Evolutionary conservation across 1,140 invertebrate genomes (phyloP).

Genomic region (Dufourea novaeangliae): DNA sequence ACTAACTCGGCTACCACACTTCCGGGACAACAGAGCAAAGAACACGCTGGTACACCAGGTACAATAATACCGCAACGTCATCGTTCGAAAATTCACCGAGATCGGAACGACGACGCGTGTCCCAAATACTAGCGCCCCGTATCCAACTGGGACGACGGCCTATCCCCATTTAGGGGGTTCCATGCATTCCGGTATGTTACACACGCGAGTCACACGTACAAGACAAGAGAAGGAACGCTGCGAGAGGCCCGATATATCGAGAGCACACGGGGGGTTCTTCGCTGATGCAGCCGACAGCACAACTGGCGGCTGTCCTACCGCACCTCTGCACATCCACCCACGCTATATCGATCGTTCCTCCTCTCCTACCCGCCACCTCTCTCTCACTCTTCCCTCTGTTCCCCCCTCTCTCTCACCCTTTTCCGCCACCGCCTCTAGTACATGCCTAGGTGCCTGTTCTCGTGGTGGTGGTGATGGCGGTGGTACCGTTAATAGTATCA

Average conservation of each 20-base stretch:
- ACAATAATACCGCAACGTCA: constrained; percentile 1
- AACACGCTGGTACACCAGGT: neutral
- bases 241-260: neutral
- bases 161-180: neutral
- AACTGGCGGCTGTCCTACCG: constrained; percentile 74
- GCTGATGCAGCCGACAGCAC: constrained; percentile 77
- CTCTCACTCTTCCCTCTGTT: neutral
- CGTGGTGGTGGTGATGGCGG: constrained; percentile 31
- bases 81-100: neutral
- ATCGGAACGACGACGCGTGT: neutral
- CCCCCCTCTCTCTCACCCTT: neutral
- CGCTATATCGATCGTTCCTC: constrained; percentile 79
- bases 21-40: neutral
- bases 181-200: constrained; percentile 12
- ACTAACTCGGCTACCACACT: neutral
- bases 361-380: constrained; percentile 30
- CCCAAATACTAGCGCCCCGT: too few relatives aligned
- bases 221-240: neutral
- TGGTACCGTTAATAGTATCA: constrained; percentile 44
- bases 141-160: neutral
- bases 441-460: constrained; percentile 25
- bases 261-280: constrained; percentile 51
- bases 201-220: neutral
- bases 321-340: constrained; percentile 79
- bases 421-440: constrained; percentile 16